Conservation (phyloP, 2,888 invertebrate genomes). For the Lasius fuliginosus region DNA sequence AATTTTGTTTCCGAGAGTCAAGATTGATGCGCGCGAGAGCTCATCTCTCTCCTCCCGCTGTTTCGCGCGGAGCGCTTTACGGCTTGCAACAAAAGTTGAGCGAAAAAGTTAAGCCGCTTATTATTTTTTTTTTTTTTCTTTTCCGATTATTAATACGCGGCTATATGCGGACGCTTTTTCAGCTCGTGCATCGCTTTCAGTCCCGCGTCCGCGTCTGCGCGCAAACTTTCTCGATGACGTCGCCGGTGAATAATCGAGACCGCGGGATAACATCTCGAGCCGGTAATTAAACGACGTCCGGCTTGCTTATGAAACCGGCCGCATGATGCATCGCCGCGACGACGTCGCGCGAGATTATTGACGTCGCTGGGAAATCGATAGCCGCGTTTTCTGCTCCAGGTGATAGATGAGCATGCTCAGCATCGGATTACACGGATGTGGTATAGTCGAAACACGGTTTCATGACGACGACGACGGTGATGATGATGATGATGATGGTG, state of each 20-base stretch:
- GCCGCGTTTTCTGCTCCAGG: slow-evolving; percentile 35
- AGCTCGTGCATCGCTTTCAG: background rate
- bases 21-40: background rate
- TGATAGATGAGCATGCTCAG: slow-evolving; percentile 66
- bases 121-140: background rate
- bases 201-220: background rate
- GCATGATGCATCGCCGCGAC: slow-evolving; percentile 64
- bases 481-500: background rate
- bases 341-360: slow-evolving; percentile 64
- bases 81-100: background rate
- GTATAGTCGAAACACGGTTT: slow-evolving; percentile 7
- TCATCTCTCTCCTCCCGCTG: background rate
- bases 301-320: slow-evolving; percentile 66
- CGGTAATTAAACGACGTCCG: slow-evolving; percentile 71
- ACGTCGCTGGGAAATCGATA: slow-evolving; percentile 66
- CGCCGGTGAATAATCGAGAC: slow-evolving; percentile 59
- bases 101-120: background rate
- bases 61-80: background rate
- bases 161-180: background rate
- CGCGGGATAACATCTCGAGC: slow-evolving; percentile 58
- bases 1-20: slow-evolving; percentile 16
- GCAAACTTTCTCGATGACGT: slow-evolving; percentile 13
- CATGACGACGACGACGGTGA: background rate
- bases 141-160: background rate
- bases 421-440: slow-evolving; percentile 32